Conservation (phyloP, 2,113 vertebrate species). For the Corythaixoides concolor region DNA sequence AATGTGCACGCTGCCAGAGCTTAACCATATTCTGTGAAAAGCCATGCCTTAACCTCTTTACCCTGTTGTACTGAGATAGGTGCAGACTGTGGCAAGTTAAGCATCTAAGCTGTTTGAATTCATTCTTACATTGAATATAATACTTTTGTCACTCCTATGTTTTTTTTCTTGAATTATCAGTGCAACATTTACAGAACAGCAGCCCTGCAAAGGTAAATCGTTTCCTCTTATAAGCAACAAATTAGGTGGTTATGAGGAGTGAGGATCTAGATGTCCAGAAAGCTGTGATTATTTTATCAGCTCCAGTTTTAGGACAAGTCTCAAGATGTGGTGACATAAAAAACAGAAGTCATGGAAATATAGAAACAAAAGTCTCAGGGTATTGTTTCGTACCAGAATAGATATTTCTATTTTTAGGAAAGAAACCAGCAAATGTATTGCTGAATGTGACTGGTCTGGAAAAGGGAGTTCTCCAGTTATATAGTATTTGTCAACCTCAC, state of each 20-base stretch:
- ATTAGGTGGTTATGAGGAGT: background rate
- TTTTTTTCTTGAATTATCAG: background rate
- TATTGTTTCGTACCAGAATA: slow-evolving; percentile 26
- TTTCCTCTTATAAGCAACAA: background rate
- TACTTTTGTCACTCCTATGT: background rate
- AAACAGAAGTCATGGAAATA: slow-evolving; percentile 22
- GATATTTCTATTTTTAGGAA: slow-evolving; percentile 3
- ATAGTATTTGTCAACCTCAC: background rate
- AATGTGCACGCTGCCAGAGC: fast-evolving
- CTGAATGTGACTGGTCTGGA: background rate
- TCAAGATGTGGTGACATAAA: background rate
- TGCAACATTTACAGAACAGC: background rate
- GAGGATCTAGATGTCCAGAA: background rate
- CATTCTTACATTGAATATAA: background rate
- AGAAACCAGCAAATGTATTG: background rate
- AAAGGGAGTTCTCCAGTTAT: background rate
- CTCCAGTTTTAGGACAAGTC: background rate
- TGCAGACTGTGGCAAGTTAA: background rate
- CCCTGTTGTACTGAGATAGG: background rate
- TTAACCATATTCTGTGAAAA: background rate
- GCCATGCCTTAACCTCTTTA: background rate
- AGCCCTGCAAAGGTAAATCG: background rate
- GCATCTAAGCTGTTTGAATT: background rate
- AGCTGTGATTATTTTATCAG: background rate
- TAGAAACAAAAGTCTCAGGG: background rate